These are phyloP conservation scores for Caenorhabditis parvicauda DNA, from an alignment of 2,888 invertebrate genomes.

Conservation along the genomic window DNA sequence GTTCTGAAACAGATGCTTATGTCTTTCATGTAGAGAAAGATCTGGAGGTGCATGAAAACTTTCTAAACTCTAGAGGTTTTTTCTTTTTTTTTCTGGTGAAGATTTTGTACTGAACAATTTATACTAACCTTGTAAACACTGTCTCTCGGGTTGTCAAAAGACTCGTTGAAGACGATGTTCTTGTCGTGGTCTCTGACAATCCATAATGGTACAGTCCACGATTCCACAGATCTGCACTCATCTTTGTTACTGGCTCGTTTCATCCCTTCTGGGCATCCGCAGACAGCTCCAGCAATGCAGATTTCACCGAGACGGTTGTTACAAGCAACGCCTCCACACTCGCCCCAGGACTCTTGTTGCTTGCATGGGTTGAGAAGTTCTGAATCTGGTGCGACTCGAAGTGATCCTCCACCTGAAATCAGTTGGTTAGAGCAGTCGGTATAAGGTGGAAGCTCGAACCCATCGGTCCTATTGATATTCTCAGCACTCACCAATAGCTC, in stretches of 20 bases:
- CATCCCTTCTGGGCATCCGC: slow-evolving; percentile 59
- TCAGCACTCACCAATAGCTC: slow-evolving; percentile 36
- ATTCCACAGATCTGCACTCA: slow-evolving; percentile 57
- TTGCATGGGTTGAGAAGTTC: slow-evolving; percentile 58
- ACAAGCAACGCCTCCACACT: slow-evolving; percentile 55
- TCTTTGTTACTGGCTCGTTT: slow-evolving; percentile 43
- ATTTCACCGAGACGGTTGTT: slow-evolving; percentile 43
- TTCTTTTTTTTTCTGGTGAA: too few relatives aligned
- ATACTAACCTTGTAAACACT: slow-evolving; percentile 37
- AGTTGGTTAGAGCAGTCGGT: not conserved
- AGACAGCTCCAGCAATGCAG: slow-evolving; percentile 57
- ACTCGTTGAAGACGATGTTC: slow-evolving; percentile 51
- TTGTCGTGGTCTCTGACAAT: slow-evolving; percentile 51
- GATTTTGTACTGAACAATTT: not conserved
- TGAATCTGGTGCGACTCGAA: slow-evolving; percentile 55
- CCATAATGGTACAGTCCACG: slow-evolving; percentile 58
- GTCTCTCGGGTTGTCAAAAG: slow-evolving; percentile 49
- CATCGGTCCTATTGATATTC: not conserved
- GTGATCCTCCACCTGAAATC: slow-evolving; percentile 40
- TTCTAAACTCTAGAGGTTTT: too few relatives aligned
- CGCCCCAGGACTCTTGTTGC: slow-evolving; percentile 31
- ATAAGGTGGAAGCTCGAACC: not conserved
- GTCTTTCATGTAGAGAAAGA: not conserved
- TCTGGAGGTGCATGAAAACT: too few relatives aligned
- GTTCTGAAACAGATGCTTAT: slow-evolving; percentile 6